Base-by-base conservation (phyloP, 1,140 invertebrate genomes). In the Diabrotica virgifera region DNA sequence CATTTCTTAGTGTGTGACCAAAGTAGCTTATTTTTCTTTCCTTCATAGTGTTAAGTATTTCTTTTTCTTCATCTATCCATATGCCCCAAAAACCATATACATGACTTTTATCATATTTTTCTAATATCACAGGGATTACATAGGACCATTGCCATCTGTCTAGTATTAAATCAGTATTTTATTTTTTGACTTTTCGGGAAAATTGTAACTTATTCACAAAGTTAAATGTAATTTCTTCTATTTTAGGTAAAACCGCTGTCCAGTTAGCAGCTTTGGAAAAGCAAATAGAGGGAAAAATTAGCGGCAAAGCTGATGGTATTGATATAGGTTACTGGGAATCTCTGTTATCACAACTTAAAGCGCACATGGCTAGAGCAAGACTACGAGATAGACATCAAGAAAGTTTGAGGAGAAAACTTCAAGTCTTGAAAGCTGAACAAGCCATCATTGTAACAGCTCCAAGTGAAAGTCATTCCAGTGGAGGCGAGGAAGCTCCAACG, bases 301-400 rank as follows among this genome's bases (percentile, higher is more conserved):
- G 82, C 68, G 87, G 87, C 0, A 87, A 91, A 59, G 86, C 88
- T 52, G 94, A 96, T 78, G 96, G 95, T 40, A 89, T 98, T 52
- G 97, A 99, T 82, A 91, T 98, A 66, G 93, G 92, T 56, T 99
- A 98, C 80, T 99, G 96, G 96, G 96, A 99, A 82, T 94, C 92
- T 54, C 80, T 99, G 53, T 82, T 97, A 7, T 93, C 92, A 50
- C 91, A 97, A 79, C 82, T 99, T 5, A 96, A 95, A 86, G 96
- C 96, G 5, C 94, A 98, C 79, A 96, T 97, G 87, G 95, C 97
- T 0, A 85, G 94, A 70, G 94, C 95, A 5, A 82, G 96, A 46
- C 83, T 99, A 1, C 83, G 94, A 65, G 96, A 99, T 81, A 81
- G 92, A 8, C 97, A 99, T 82, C 91, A 97, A 80, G 89, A 93